These are phyloP conservation scores for Zaprionus camerounensis DNA, from an alignment of 1,140 invertebrate species.

Conservation along the genomic window DNA sequence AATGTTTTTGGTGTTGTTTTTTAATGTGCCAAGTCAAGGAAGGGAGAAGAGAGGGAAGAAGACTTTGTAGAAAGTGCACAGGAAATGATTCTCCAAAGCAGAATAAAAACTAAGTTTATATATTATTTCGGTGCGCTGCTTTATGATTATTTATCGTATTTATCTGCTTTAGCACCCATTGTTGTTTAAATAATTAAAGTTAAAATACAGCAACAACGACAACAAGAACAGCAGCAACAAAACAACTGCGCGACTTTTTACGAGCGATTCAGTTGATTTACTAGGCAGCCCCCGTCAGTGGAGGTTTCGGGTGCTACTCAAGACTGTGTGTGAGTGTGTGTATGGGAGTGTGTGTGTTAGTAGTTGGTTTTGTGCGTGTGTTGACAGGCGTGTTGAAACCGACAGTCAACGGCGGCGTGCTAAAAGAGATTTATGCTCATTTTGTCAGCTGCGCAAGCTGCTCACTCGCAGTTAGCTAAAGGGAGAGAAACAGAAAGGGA, in stretches of 20 bases:
- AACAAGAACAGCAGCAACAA: constrained; percentile 36
- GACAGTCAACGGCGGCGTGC: constrained; percentile 74
- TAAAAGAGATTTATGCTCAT: constrained; percentile 81
- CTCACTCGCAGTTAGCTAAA: constrained; percentile 32
- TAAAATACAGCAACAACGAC: constrained; percentile 40
- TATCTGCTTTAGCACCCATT: constrained; percentile 80
- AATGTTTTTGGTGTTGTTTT: constrained; percentile 43
- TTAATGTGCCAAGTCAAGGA: not conserved
- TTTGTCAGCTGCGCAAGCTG: constrained; percentile 69
- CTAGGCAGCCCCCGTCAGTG: constrained; percentile 69
- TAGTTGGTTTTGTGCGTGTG: constrained; percentile 46
- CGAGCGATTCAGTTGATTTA: constrained; percentile 81
- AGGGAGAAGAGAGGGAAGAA: not conserved
- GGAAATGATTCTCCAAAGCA: constrained; percentile 62
- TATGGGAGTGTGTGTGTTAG: constrained; percentile 23
- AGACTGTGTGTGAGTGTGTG: constrained; percentile 19
- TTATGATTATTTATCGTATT: constrained; percentile 74
- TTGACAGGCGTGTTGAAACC: constrained; percentile 77
- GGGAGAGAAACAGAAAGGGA: not conserved
- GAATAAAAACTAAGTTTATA: constrained; percentile 67
- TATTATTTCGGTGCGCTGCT: constrained; percentile 55
- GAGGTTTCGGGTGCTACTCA: constrained; percentile 44
- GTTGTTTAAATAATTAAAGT: constrained; percentile 81
- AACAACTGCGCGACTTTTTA: constrained; percentile 72
- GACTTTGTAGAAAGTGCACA: constrained; percentile 64